phyloP scores from a whole-genome alignment of 2,888 invertebrate genomes.

The Epirrhoe alternata region DNA sequence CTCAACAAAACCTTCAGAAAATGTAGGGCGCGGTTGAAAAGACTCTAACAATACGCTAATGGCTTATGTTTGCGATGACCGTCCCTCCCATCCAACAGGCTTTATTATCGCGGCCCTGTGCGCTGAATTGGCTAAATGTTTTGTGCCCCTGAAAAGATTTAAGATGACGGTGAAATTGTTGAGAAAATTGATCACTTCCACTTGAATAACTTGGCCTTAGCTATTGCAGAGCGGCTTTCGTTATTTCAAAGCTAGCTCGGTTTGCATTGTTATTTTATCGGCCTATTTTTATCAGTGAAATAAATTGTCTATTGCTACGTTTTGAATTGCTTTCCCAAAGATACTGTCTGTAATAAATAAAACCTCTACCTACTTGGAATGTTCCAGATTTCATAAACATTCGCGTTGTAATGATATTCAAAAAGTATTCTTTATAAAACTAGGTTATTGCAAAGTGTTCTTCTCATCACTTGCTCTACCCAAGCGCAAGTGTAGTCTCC shows the following conservation, averaged over 20 bases:
- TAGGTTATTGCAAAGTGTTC: conserved; percentile 31
- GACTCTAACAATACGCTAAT: conserved; percentile 80
- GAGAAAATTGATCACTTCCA: conserved; percentile 83
- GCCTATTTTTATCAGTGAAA: conserved; percentile 4
- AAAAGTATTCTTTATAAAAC: conserved; percentile 16
- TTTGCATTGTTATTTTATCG: conserved; percentile 23
- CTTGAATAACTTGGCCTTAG: conserved; percentile 66
- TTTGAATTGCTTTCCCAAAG: conserved; percentile 2
- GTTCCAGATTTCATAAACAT: background rate
- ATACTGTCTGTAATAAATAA: background rate
- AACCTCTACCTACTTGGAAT: background rate
- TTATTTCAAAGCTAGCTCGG: conserved; percentile 23
- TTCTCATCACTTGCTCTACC: conserved; percentile 38
- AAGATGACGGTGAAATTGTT: conserved; percentile 83
- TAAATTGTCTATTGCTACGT: conserved; percentile 2
- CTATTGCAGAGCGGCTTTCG: conserved; percentile 53
- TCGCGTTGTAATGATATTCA: conserved; percentile 6
- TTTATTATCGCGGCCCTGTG: conserved; percentile 78
- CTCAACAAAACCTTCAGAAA: conserved; percentile 60
- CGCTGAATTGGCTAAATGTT: conserved; percentile 84
- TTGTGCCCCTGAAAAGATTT: conserved; percentile 81
- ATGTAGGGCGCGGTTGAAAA: conserved; percentile 67
- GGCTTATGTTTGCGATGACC: conserved; percentile 81
- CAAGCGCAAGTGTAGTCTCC: conserved; percentile 39
- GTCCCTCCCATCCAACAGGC: conserved; percentile 78